phyloP scores from a whole-genome alignment of 2,113 vertebrate genomes.

The Entomyzon cyanotis region DNA sequence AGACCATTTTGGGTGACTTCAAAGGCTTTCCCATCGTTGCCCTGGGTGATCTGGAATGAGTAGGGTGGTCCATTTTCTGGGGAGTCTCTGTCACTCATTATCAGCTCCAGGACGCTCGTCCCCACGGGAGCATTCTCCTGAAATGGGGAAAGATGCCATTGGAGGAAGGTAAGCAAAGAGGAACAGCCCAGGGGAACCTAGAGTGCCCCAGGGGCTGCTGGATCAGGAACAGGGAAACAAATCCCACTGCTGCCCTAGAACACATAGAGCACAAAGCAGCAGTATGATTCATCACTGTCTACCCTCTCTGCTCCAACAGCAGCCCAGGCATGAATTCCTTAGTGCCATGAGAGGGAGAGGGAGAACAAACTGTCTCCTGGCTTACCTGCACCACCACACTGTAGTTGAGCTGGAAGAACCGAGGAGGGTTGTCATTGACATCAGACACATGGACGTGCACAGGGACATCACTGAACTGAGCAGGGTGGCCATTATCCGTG shows the following conservation, averaged over 20 bases:
- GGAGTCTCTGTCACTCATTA: constrained; percentile 90
- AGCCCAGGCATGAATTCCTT: neutral
- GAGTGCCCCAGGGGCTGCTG: neutral
- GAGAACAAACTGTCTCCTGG: neutral
- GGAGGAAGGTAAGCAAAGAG: neutral
- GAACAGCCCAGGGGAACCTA: neutral
- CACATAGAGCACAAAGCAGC: neutral
- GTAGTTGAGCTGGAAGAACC: constrained; percentile 92
- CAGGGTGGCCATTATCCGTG: constrained; percentile 82
- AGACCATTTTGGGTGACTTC: constrained; percentile 87
- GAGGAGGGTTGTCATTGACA: constrained; percentile 92
- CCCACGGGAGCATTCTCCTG: constrained; percentile 88
- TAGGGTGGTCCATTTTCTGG: constrained; percentile 89
- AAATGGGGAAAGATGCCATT: neutral
- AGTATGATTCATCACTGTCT: rapidly evolving
- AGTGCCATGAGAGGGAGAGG: neutral
- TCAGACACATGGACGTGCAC: constrained; percentile 82
- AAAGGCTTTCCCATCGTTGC: constrained; percentile 86
- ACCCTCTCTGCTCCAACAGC: neutral
- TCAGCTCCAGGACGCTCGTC: constrained; percentile 85
- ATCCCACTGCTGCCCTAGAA: neutral
- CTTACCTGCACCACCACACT: constrained; percentile 88
- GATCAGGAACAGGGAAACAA: neutral
- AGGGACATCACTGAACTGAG: constrained; percentile 80
- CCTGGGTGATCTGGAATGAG: constrained; percentile 86